A percentile compares a stretch with the other conserved stretches of the same genome.
Conservation (phyloP, 1,140 invertebrate genomes). For the Ylistrum balloti region DNA sequence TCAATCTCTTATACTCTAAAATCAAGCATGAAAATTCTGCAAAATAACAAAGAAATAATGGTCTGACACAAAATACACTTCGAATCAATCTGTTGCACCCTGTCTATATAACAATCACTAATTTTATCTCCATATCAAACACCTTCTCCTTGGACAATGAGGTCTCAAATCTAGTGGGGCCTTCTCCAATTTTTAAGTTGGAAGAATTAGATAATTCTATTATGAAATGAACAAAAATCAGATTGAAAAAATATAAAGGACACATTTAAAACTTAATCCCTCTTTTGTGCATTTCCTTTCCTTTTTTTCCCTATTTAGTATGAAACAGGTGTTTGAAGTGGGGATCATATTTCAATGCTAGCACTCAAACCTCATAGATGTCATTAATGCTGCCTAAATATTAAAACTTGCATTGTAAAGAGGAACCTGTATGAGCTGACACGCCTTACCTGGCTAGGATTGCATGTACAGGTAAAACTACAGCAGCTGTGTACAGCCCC, state of each 20-base stretch:
- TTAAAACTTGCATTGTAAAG: not conserved
- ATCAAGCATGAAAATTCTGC: too few species aligned
- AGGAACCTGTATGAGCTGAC: not conserved
- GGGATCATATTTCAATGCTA: not conserved
- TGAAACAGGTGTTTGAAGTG: conserved; percentile 18
- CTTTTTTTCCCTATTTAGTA: not conserved
- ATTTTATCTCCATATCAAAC: not conserved
- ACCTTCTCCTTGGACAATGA: not conserved
- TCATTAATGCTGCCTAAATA: conserved; percentile 40
- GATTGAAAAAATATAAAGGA: not conserved
- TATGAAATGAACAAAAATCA: conserved; percentile 17
- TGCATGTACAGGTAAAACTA: not conserved
- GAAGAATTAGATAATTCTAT: not conserved
- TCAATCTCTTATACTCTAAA: too few species aligned
- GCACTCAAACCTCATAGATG: not conserved
- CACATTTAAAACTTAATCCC: not conserved
- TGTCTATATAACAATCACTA: not conserved
- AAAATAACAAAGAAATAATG: too few species aligned
- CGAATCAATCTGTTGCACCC: not conserved
- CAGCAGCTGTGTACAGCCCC: not conserved
- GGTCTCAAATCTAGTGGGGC: not conserved
- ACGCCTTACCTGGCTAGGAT: not conserved
- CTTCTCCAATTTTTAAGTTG: not conserved
- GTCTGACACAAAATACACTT: too few species aligned
- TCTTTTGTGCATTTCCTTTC: not conserved